These are phyloP conservation scores for Lateolabrax maculatus DNA, from an alignment of 2,797 vertebrate species.

Conservation along the genomic window DNA sequence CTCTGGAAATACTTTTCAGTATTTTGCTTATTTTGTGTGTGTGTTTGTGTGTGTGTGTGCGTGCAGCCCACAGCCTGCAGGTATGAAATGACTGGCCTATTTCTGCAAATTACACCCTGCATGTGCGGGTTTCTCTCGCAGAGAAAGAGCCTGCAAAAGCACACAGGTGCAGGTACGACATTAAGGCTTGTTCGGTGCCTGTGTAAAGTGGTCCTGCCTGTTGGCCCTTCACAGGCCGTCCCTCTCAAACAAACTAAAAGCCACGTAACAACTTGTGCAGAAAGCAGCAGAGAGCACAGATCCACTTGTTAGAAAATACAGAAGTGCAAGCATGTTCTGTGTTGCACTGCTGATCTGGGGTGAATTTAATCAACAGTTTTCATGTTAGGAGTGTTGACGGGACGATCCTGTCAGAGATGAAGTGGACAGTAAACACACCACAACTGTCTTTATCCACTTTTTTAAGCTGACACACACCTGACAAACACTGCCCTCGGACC, in stretches of 20 bases:
- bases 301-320: not conserved
- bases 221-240: conserved; percentile 44
- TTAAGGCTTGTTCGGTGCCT: conserved; percentile 66
- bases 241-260: conserved; percentile 37
- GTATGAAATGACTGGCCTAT: conserved; percentile 69
- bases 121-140: conserved; percentile 59
- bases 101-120: conserved; percentile 74
- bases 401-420: not conserved
- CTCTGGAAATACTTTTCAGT: conserved; percentile 58
- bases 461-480: not conserved
- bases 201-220: conserved; percentile 45
- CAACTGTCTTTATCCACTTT: conserved; percentile 3
- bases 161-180: conserved; percentile 63
- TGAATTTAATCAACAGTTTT: conserved; percentile 15
- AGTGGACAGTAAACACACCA: not conserved
- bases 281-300: not conserved
- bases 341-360: conserved; percentile 3
- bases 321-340: not conserved
- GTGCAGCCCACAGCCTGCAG: conserved; percentile 60
- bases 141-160: conserved; percentile 42
- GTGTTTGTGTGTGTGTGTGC: not conserved
- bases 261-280: conserved; percentile 14
- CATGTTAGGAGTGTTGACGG: not conserved
- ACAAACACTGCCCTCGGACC: not conserved
- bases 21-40: conserved; percentile 25